Conservation (phyloP, 37 sponge, comb jelly and placozoan species). For the Chondrilla cf. caribensis region DNA sequence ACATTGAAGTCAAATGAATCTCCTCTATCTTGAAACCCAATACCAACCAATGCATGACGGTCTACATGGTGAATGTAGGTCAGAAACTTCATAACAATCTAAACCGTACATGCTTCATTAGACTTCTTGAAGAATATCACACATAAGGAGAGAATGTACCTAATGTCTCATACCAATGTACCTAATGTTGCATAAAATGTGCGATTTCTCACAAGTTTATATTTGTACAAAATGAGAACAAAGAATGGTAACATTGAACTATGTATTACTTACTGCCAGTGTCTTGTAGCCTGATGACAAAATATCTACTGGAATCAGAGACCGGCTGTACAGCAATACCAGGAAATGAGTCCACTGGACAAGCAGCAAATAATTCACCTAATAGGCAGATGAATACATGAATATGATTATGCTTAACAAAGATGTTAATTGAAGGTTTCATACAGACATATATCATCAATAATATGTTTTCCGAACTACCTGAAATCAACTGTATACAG, state of each 20-base stretch:
- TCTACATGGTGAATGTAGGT: slow-evolving; percentile 16
- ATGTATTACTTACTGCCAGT: slow-evolving; percentile 48
- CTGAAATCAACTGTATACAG: too few relatives aligned
- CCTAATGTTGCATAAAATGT: too few relatives aligned
- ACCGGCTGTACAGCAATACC: slow-evolving; percentile 88
- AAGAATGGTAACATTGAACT: too few relatives aligned
- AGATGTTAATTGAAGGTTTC: too few relatives aligned
- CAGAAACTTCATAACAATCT: background rate
- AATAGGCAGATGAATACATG: background rate
- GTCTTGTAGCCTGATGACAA: slow-evolving; percentile 79
- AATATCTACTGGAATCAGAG: slow-evolving; percentile 94
- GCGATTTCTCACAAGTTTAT: too few relatives aligned
- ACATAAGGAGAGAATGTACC: background rate
- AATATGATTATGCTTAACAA: background rate
- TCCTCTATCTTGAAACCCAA: slow-evolving; percentile 92
- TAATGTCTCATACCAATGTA: too few relatives aligned
- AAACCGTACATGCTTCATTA: background rate
- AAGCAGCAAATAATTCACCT: slow-evolving; percentile 95
- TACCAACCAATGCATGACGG: slow-evolving; percentile 89
- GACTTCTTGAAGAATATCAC: background rate
- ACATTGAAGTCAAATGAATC: slow-evolving; percentile 98
- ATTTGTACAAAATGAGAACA: too few relatives aligned
- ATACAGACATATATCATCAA: too few relatives aligned
- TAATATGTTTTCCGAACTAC: too few relatives aligned
- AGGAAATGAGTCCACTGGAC: slow-evolving; percentile 89